Conservation (phyloP, 1,140 invertebrate species). For the Hesperophylax magnus region DNA sequence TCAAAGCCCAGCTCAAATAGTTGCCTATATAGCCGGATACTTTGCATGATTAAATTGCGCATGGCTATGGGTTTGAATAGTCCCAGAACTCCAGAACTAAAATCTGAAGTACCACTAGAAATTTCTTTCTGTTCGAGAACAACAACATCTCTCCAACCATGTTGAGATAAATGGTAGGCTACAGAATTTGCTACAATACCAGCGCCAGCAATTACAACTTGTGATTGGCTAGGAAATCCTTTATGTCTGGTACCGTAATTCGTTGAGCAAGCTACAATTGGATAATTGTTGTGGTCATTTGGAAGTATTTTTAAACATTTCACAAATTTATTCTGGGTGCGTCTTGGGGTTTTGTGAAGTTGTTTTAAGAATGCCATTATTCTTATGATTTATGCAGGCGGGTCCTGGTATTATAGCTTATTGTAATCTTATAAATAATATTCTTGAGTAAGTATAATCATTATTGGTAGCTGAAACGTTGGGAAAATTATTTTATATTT, state of each 20-base stretch:
- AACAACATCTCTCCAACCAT: slow-evolving; percentile 77
- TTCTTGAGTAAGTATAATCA: too few relatives aligned
- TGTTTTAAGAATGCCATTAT: slow-evolving; percentile 17
- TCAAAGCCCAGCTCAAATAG: slow-evolving; percentile 76
- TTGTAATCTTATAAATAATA: too few relatives aligned
- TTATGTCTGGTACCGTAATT: slow-evolving; percentile 30
- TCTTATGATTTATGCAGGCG: neutral
- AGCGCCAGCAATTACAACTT: slow-evolving; percentile 78
- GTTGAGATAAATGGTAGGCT: slow-evolving; percentile 76
- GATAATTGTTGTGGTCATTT: neutral
- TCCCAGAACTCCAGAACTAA: slow-evolving; percentile 77
- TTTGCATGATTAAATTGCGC: slow-evolving; percentile 74
- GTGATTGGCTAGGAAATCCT: slow-evolving; percentile 65
- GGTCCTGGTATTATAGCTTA: too few relatives aligned
- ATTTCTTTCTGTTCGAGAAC: slow-evolving; percentile 78
- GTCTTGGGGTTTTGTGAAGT: neutral
- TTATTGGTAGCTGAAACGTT: too few relatives aligned
- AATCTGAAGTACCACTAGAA: slow-evolving; percentile 78
- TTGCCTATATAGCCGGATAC: slow-evolving; percentile 75
- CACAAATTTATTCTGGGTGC: neutral
- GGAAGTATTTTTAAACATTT: neutral
- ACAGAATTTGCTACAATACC: slow-evolving; percentile 78
- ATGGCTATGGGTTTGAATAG: slow-evolving; percentile 74
- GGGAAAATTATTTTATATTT: too few relatives aligned
- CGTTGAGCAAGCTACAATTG: neutral